Evolutionary conservation across 2,113 vertebrate genomes (phyloP), one percentile per base, ranked within the genome.

Genomic region (Fregetta grallaria): DNA sequence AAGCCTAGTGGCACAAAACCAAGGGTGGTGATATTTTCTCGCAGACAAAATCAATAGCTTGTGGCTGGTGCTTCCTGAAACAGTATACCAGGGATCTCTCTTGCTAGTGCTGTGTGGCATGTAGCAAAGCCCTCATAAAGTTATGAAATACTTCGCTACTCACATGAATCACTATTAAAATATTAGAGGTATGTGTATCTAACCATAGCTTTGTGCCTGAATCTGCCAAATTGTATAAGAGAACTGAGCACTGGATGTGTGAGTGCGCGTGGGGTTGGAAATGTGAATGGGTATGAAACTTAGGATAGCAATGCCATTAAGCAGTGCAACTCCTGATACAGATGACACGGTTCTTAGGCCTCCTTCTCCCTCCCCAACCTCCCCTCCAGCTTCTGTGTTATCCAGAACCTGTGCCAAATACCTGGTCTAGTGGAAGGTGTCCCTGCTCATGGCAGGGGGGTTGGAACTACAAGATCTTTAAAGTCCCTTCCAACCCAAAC

Each of bases 131-230:
- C 59, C 58, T 93, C 70, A 71, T 21, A 29, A 90, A 88, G 81
- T 95, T 94, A 71, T 25, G 59, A 91, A 95, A 91, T 73, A 47
- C 70, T 88, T 75, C 77, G 63, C 55, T 79, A 58, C 40, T 90
- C 58, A 55, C 27, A 59, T 94, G 91, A 97, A 86, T 96, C 92
- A 95, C 58, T 86, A 14, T 5, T 62, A 27, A 97, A 93, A 56
- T 88, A 96, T 95, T 94, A 53, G 13, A 91, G 34, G 58, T 53
- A 94, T 93, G 86, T 36, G 30, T 29, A 49, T 76, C 59, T 81
- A 76, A 40, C 30, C 27, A 8, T 65, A 82, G 56, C 63, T 75
- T 45, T 91, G 65, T 49, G 52, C 18, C 65, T 68, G 65, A 93
- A 71, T 78, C 21, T 9, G 12, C 34, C 27, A 55, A 47, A 75